Base-by-base conservation (phyloP, 2,888 invertebrate species). In the Chydorus sphaericus region DNA sequence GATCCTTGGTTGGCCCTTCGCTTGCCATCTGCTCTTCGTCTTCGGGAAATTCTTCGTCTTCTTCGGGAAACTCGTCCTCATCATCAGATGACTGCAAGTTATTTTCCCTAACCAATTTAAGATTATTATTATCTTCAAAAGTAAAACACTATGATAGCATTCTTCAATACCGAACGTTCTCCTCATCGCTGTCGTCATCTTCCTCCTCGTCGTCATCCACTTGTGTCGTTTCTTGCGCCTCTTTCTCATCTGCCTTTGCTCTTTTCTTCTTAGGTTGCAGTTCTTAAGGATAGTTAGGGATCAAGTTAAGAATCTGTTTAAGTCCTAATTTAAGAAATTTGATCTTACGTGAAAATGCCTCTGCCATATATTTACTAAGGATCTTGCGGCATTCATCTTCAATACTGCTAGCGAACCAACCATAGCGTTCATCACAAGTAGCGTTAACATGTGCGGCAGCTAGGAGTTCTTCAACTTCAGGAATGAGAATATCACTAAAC, bases 401-500 rank as follows among this genome's bases (percentile, higher is more conserved):
- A 38, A 84, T 80, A 58, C 80, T 79, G 7, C 73, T 71, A 0
- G 86, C 83, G 57, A 88, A 70, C 88, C 88, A 90, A 20, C 89
- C 89, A 57, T 80, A 77, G 67, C 80, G 80, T 63, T 78, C 77
- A 65, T 87, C 81, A 65, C 83, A 87, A 37, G 75, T 73, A 57
- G 76, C 73, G 8, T 75, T 76, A 0, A 77, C 73, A 2, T 76
- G 75, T 4, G 79, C 74, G 54, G 69, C 67, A 0, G 82, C 81
- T 14, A 85, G 74, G 75, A 88, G 79, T 62, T 78, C 79, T 68
- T 90, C 81, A 33, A 93, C 82, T 70, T 89, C 87, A 0, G 81
- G 79, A 23, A 88, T 71, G 18, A 81, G 73, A 39, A 93, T 75
- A 69, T 94, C 88, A 65, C 85, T 85, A 65, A 82, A 84, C 82